These are phyloP conservation scores for Zaprionus ornatus DNA, from an alignment of 1,140 invertebrate species.

Conservation along the genomic window DNA sequence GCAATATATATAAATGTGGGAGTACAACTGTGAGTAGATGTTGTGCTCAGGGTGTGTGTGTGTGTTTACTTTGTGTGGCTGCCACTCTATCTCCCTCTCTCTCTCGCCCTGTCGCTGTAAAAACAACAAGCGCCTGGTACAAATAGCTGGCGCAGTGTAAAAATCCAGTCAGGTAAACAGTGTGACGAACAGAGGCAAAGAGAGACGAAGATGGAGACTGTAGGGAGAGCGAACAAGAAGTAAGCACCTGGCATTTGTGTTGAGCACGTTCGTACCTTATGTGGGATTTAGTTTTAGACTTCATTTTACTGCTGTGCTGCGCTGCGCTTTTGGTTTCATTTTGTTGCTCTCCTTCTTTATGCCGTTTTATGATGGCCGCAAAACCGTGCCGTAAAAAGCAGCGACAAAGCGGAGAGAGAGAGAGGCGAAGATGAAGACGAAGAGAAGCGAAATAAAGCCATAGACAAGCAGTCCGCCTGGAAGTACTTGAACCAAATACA, in stretches of 20 bases:
- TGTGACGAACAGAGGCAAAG: background rate
- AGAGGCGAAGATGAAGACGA: constrained; percentile 16
- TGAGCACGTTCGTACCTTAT: constrained; percentile 81
- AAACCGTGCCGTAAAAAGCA: constrained; percentile 61
- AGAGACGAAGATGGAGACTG: background rate
- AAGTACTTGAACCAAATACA: constrained; percentile 41
- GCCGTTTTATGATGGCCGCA: constrained; percentile 75
- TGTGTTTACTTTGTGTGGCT: constrained; percentile 6
- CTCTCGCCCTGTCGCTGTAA: constrained; percentile 6
- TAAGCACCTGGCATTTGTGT: constrained; percentile 82
- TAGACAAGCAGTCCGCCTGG: constrained; percentile 57
- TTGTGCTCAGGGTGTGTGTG: constrained; percentile 19
- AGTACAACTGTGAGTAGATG: background rate
- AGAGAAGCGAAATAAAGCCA: constrained; percentile 74
- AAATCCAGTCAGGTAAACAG: constrained; percentile 75
- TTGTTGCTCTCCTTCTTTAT: constrained; percentile 66
- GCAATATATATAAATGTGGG: constrained; percentile 28
- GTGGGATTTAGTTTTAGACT: constrained; percentile 81
- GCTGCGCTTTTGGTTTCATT: constrained; percentile 81
- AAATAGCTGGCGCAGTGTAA: constrained; percentile 61
- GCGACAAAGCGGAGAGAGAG: constrained; percentile 26
- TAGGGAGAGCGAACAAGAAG: background rate
- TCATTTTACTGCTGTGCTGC: constrained; percentile 68
- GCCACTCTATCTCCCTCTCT: background rate
- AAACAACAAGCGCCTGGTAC: constrained; percentile 34